Evolutionary conservation across 2,888 invertebrate genomes (phyloP).

Genomic region (Tenthredo distinguenda): DNA sequence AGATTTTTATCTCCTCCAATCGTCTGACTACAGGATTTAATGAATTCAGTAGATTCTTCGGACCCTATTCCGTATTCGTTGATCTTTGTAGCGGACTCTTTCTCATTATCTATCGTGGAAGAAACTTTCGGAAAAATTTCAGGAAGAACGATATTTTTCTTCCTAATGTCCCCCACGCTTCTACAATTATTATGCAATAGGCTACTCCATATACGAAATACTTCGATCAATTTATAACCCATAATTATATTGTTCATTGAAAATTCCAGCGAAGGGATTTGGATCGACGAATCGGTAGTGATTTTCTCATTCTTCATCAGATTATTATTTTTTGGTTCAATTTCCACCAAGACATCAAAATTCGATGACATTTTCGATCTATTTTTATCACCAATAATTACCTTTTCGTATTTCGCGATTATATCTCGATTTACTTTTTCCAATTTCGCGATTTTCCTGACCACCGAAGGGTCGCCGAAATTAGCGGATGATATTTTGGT

Average conservation of each 20-base stretch:
- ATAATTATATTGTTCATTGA: background rate
- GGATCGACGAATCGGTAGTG: background rate
- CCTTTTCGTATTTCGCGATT: background rate
- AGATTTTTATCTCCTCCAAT: background rate
- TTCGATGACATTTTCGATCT: background rate
- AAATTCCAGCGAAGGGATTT: background rate
- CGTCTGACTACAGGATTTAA: background rate
- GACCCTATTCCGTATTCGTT: background rate
- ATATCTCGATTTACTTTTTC: conserved; percentile 34
- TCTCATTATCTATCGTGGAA: background rate
- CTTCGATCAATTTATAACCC: background rate
- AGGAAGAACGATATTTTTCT: background rate
- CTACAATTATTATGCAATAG: background rate
- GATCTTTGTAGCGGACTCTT: background rate
- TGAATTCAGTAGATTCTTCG: background rate
- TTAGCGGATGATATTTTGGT: background rate
- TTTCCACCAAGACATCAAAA: background rate
- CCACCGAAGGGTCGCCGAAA: conserved; percentile 28
- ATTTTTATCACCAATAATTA: background rate
- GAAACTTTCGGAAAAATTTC: background rate
- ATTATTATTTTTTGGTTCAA: background rate
- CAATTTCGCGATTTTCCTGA: conserved; percentile 38
- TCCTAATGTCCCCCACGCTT: background rate
- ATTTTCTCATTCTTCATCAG: background rate
- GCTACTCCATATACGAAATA: background rate